Conservation (phyloP, 2,113 vertebrate genomes). For the Hiodon tergisus region DNA sequence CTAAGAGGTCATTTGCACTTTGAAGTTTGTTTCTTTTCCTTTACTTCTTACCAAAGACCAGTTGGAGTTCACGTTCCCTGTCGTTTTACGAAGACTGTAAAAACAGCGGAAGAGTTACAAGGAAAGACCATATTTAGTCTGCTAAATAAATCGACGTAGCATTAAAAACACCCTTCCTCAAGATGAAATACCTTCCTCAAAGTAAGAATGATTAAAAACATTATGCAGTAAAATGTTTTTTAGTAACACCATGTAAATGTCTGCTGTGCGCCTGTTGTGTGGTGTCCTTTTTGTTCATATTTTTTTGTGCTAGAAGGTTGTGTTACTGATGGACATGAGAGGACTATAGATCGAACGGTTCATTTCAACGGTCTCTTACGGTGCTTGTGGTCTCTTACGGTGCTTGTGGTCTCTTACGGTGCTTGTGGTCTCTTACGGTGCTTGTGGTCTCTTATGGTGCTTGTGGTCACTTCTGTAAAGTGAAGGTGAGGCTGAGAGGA, state of each 20-base stretch:
- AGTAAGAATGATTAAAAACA: no score
- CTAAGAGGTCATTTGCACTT: background rate
- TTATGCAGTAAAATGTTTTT: no score
- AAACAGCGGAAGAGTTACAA: no score
- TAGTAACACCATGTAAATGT: no score
- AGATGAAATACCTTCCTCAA: no score
- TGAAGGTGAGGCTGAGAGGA: no score
- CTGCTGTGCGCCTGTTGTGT: background rate
- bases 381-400: constrained; percentile 1
- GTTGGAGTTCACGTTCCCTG: no score
- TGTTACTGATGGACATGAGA: constrained; percentile 12
- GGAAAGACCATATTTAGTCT: no score
- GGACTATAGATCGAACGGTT: background rate
- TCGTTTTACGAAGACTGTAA: no score
- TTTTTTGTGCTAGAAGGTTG: background rate
- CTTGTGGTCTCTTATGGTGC: background rate
- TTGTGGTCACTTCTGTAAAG: background rate
- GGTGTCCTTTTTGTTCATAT: background rate
- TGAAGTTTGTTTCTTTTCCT: background rate
- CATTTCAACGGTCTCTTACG: background rate
- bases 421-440: background rate
- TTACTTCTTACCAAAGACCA: background rate
- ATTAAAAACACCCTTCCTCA: no score
- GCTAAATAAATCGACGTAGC: no score
- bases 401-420: background rate